phyloP scores from a whole-genome alignment of 2,797 vertebrate genomes.

The Xyrichtys novacula region DNA sequence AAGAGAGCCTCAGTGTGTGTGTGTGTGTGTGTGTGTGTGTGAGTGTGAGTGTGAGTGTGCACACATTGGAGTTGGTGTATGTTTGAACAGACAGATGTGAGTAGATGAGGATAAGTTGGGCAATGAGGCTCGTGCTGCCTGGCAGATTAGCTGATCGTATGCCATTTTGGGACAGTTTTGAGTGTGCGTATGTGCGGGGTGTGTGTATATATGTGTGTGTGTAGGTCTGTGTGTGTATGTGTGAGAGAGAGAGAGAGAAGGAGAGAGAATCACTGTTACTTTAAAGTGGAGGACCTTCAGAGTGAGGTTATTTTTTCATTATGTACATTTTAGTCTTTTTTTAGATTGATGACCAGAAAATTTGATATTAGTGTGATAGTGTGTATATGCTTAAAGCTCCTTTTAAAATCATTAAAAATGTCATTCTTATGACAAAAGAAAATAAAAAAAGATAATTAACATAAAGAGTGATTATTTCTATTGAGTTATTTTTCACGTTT shows the following conservation, averaged over 20 bases:
- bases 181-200: slow-evolving; percentile 15
- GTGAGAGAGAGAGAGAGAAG: not conserved
- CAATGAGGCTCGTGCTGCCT: slow-evolving; percentile 74
- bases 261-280: too few relatives aligned
- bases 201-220: slow-evolving; percentile 16
- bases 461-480: too few relatives aligned
- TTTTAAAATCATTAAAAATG: too few relatives aligned
- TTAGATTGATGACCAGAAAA: not conserved
- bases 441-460: too few relatives aligned
- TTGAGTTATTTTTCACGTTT: too few relatives aligned
- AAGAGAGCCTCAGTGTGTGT: slow-evolving; percentile 11
- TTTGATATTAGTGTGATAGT: not conserved
- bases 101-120: slow-evolving; percentile 77
- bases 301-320: slow-evolving; percentile 1
- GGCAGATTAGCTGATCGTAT: slow-evolving; percentile 74
- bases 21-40: slow-evolving; percentile 11
- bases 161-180: slow-evolving; percentile 69
- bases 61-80: slow-evolving; percentile 13
- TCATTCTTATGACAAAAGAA: too few relatives aligned
- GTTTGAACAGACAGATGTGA: slow-evolving; percentile 70
- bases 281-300: slow-evolving; percentile 2
- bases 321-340: not conserved
- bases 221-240: slow-evolving; percentile 1
- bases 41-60: slow-evolving; percentile 1
- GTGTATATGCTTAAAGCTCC: not conserved